Evolutionary conservation across 2,888 invertebrate genomes (phyloP), one percentile per base, ranked within the genome.

Genomic region (Caenorhabditis macrosperma): DNA sequence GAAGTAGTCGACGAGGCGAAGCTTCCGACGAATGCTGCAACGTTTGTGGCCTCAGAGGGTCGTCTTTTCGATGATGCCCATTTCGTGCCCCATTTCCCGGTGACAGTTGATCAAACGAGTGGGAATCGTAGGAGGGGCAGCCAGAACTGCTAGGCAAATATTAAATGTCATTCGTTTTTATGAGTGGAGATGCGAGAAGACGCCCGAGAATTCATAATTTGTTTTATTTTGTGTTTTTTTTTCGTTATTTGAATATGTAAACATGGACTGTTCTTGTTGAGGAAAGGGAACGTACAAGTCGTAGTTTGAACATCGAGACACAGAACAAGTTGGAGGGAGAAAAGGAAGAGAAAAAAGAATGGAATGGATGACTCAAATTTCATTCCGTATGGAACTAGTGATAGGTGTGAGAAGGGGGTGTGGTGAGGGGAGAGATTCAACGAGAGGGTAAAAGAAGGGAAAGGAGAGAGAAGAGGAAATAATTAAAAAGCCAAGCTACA

Each of bases 81-180:
- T n/a, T 71, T 52, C 6, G 2, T 22, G 30, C 48, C 44, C 30
- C n/a, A n/a, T n/a, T 48, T 50, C 52, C 44, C 28, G 10, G 15
- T 30, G 48, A 35, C 63, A 71, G 60, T 38, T 71, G 63, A 55
- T 63, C 63, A 63, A 71, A 71, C 48, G 55, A 35, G 61, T 55
- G 41, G 60, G 60, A 52, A 69, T 54, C 54, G 55, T 44, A 46
- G 17, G 33, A 63, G 71, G 26, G 55, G 71, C 71, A 71, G n/a
- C n/a, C 30, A 41, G 63, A 71, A 55, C 63, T 61, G 64, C 72
- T 64, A 38, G 33, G 46, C 46, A 30, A 71, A 33, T 17, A 33
- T 38, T 9, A 12, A 38, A 9, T 7, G 33, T 38, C 38, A 15
- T 38, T 5, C 38, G 38, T 5, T 5, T 38, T 38, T 38, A 38